A percentile compares a stretch with the other conserved stretches of the same genome.
phyloP scores from a whole-genome alignment of 2,888 invertebrate species.

The Teleogryllus oceanicus region DNA sequence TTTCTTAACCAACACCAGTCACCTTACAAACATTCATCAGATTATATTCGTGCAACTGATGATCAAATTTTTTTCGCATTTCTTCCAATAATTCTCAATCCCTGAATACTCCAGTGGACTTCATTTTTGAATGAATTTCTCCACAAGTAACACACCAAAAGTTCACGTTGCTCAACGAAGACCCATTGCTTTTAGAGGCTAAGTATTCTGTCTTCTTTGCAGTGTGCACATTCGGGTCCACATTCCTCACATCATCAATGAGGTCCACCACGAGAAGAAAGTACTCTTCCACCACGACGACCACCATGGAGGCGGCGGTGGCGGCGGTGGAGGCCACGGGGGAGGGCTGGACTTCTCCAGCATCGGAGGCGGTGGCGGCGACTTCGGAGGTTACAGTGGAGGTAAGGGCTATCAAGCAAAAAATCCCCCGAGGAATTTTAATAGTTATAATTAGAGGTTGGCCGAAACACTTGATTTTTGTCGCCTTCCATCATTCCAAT shows the following conservation, averaged over 20 bases:
- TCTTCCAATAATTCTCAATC: no score
- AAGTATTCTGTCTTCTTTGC: conserved; percentile 26
- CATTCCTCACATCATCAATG: conserved; percentile 41
- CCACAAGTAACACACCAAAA: no score
- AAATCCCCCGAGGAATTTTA: no score
- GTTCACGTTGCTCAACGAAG: no score
- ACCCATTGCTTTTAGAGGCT: no score
- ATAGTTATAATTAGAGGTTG: no score
- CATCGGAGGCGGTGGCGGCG: conserved; percentile 24
- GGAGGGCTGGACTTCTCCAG: conserved; percentile 24
- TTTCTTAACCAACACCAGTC: no score
- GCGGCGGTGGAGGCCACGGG: conserved; percentile 24
- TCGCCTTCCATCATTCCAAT: background rate
- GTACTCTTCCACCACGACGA: conserved; percentile 38
- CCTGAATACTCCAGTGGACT: no score
- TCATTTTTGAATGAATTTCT: no score
- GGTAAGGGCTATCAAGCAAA: background rate
- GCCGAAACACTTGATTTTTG: background rate
- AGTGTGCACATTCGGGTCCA: conserved; percentile 43
- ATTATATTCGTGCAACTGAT: no score
- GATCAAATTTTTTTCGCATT: no score
- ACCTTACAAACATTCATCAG: no score
- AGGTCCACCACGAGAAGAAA: conserved; percentile 42
- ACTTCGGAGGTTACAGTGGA: conserved; percentile 19
- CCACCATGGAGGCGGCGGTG: conserved; percentile 24